Conservation (phyloP, 2,797 vertebrate genomes). For the Esox masquinongy region DNA sequence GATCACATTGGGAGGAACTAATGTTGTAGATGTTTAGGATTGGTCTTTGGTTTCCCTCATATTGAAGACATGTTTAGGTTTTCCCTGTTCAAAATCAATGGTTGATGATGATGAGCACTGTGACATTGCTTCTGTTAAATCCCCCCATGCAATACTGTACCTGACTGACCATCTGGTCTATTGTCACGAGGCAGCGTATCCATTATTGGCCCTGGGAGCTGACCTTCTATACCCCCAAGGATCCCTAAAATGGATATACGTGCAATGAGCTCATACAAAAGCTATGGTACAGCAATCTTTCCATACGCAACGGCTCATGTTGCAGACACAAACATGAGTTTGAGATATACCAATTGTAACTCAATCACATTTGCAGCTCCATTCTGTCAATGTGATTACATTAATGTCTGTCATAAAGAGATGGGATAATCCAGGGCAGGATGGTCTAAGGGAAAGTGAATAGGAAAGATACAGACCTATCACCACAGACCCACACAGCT, state of each 20-base stretch:
- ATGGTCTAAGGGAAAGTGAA: neutral
- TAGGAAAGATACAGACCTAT: neutral
- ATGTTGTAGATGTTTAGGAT: neutral
- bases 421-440: neutral
- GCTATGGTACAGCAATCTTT: neutral
- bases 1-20: neutral
- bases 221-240: neutral
- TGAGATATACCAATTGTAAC: neutral
- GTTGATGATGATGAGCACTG: neutral
- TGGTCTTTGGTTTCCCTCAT: neutral
- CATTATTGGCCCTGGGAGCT: neutral
- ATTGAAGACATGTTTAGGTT: neutral
- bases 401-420: neutral
- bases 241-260: neutral
- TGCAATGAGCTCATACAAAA: neutral
- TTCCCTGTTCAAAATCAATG: neutral
- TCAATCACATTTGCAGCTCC: neutral
- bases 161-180: conserved; percentile 5
- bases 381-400: conserved; percentile 7
- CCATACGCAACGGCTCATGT: neutral
- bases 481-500: neutral
- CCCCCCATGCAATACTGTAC: neutral
- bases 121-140: neutral
- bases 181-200: neutral
- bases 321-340: neutral